Evolutionary conservation across 2,888 invertebrate species (phyloP), one percentile per base, ranked within the genome.

Genomic region (Acanthopleura granulata): DNA sequence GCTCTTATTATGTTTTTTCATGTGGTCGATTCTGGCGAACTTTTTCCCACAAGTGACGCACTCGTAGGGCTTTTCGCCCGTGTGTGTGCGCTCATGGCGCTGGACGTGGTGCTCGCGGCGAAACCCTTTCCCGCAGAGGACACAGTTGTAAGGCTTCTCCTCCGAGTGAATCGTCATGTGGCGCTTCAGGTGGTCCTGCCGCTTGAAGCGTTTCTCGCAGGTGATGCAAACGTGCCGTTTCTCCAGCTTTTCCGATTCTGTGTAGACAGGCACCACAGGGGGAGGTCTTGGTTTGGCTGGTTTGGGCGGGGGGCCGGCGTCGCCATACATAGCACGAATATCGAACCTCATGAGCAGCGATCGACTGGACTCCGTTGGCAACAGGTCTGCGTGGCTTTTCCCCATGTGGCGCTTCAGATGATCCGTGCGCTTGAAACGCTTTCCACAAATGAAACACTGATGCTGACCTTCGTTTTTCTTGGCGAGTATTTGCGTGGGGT

Each of bases 11-110:
- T 66, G 66, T 25, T 66, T 66, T 25, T 66, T 66, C 66, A 66
- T 66, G 66, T 66, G 66, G 29, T 66, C 66, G 1, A 27, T 27
- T 22, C 66, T 18, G 16, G 66, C 22, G 14, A 66, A 66, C 66
- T 27, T 22, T 25, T 66, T 66, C 4, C 66, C 66, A 14, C 66
- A 66, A 3, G 66, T 66, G 3, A 27, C 22, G 29, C 66, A 66
- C 29, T 66, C 66, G 66, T 66, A 66, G 18, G 66, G 66, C 29
- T 66, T 66, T 66, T 66, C 66, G 22, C 66, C 66, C 6, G 66
- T 66, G 29, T 66, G 66, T 6, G 66, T 66, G 18, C 66, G 22
- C 29, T 66, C 66, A 27, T 66, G 66, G 16, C 66, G 22, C 66
- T 66, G 66, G 22, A 66, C 25, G 14, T 66, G 66, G 14, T 66